Evolutionary conservation across 2,113 vertebrate species (phyloP), one percentile per base, ranked within the genome.

Genomic region (Oriolus oriolus): DNA sequence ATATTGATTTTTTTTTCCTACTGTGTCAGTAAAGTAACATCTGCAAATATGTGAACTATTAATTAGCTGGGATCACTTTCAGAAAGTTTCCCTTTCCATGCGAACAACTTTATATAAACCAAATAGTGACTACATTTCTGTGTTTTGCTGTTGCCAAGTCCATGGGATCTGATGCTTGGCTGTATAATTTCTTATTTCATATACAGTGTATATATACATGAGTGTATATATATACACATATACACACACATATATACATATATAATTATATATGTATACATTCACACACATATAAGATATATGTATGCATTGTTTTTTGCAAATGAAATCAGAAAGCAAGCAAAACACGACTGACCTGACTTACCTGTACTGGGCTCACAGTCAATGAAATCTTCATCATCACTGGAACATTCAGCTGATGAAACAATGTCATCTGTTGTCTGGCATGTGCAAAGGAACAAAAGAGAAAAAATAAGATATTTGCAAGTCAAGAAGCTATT

Each of bases 341-440:
- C 98, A 98, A 98, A 98, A 98, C 84, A 98, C 97, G 97, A 99
- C 99, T 99, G 98, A 99, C 98, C 98, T 98, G 99, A 99, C 99
- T 99, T 99, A 99, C 99, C 99, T 99, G 99, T 98, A 98, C 99
- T 99, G 6, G 99, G 99, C 52, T 99, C 99, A 97, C 99, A 99
- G 98, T 99, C 99, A 83, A 99, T 99, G 95, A 99, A 98, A 97
- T 99, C 99, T 98, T 99, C 99, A 74, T 99, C 99, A 56, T 99
- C 99, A 47, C 99, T 99, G 95, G 99, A 99, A 97, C 99, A 99
- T 97, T 99, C 99, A 19, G 99, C 99, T 44, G 99, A 99, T 23
- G 99, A 99, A 78, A 99, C 99, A 2, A 99, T 99, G 97, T 99
- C 99, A 95, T 99, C 99, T 60, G 99, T 99, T 41, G 99, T 99